Evolutionary conservation across 1,140 invertebrate genomes (phyloP), one percentile per base, ranked within the genome.

Genomic region (Drosophila carrolli): DNA sequence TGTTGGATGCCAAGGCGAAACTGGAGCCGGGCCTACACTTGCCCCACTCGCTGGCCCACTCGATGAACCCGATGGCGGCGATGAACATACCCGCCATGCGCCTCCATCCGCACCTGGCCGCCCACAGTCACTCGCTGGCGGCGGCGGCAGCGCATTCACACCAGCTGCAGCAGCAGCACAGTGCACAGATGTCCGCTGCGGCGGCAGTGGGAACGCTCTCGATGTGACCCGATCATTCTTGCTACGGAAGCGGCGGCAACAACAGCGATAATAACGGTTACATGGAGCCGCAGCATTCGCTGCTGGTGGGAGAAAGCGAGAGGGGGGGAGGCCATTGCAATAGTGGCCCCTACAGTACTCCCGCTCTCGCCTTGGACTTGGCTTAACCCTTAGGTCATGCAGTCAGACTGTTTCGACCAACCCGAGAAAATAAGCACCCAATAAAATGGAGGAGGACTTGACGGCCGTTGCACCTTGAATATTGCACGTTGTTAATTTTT

Each of bases 401-500:
- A 77, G 75, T 77, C 65, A 77, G 75, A 77, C 75, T 80, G 78
- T 75, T 50, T 47, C 43, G 59, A 46, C 32, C 60, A 1, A 14
- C 16, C 19, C 46, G 19, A n/a, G 11, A 38, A 51, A 37, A 38
- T 51, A 68, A 37, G 47, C 32, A 46, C 14, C 9, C 50, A 47
- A 23, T 29, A 29, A 44, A 66, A 43, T 66, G 40, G 41, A 46
- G 46, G 63, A 66, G 48, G 8, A 46, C 29, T 48, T 54, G 60
- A 27, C 65, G 48, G 29, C n/a, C 48, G 54, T 57, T 46, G 58
- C 59, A 14, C 68, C 53, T 82, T 66, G 89, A 91, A 91, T 91
- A 91, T 91, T 91, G 88, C 88, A 91, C 89, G 88, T 91, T 90
- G 88, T 91, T 91, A 90, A 84, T 91, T 91, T 91, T 91, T 91